phyloP scores from a whole-genome alignment of 2,113 vertebrate species.

The Cyanoderma ruficeps region DNA sequence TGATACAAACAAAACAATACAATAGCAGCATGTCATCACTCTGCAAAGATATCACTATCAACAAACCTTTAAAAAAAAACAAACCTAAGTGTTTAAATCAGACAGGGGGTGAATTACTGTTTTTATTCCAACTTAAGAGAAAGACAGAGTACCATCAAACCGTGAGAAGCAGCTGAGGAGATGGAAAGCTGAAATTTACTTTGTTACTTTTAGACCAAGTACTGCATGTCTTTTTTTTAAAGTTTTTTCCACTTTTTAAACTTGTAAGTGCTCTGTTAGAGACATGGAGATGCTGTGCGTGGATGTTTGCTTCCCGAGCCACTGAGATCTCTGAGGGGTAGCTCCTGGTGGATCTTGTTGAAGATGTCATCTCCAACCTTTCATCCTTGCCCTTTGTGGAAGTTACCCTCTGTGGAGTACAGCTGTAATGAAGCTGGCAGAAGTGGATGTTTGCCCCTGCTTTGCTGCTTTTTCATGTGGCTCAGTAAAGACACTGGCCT shows the following conservation, averaged over 20 bases:
- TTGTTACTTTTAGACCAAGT: neutral
- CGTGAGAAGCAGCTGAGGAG: neutral
- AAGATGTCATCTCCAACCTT: neutral
- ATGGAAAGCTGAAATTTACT: neutral
- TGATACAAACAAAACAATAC: neutral
- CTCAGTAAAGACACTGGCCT: neutral
- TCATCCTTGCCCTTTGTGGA: neutral
- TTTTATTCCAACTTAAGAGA: neutral
- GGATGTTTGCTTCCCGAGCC: neutral
- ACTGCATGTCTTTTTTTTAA: neutral
- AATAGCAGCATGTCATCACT: neutral
- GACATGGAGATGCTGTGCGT: neutral
- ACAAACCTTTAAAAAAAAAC: neutral
- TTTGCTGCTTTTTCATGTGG: neutral
- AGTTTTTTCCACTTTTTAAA: neutral
- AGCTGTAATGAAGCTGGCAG: neutral
- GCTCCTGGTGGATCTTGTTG: neutral
- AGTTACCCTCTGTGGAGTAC: neutral
- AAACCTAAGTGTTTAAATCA: neutral
- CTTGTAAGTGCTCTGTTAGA: neutral
- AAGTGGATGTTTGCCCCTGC: neutral
- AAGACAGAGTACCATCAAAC: neutral
- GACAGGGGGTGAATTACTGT: neutral
- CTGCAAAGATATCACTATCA: neutral
- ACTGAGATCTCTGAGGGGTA: neutral